These are phyloP conservation scores for Mesocentrotus franciscanus DNA, from an alignment of 53 echinoderm and acorn worm genomes.

Conservation along the genomic window DNA sequence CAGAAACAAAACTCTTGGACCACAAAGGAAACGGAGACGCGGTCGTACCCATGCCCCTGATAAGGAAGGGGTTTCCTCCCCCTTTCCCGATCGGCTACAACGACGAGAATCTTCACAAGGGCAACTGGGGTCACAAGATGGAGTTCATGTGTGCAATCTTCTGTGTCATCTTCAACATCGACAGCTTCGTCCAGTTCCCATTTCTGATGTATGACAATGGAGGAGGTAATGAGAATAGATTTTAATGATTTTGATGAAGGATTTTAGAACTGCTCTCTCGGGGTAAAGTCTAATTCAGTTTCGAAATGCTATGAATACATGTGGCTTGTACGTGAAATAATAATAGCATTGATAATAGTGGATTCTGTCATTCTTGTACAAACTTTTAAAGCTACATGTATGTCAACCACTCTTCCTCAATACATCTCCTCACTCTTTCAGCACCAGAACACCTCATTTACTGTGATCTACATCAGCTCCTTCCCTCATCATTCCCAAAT, in stretches of 20 bases:
- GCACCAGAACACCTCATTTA: no score
- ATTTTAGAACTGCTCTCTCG: no score
- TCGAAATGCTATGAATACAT: no score
- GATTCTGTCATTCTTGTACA: no score
- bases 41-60: slow-evolving; percentile 5
- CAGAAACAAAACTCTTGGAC: slow-evolving; percentile 66
- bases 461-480: no score
- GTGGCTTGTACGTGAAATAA: no score
- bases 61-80: slow-evolving; percentile 64
- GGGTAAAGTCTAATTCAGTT: no score
- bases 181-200: slow-evolving; percentile 54
- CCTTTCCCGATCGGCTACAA: slow-evolving; percentile 71
- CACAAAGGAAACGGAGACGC: slow-evolving; percentile 58
- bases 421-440: no score
- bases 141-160: slow-evolving; percentile 72
- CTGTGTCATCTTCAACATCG: slow-evolving; percentile 67
- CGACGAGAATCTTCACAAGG: slow-evolving; percentile 72
- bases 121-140: slow-evolving; percentile 77
- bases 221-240: slow-evolving; percentile 39
- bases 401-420: no score
- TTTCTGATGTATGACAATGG: slow-evolving; percentile 46
- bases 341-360: no score
- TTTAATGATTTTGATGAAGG: background rate
- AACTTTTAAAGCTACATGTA: no score
- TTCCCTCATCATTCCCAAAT: no score